Conservation (phyloP, 2,113 vertebrate genomes). For the cattle (Bos taurus) region DNA sequence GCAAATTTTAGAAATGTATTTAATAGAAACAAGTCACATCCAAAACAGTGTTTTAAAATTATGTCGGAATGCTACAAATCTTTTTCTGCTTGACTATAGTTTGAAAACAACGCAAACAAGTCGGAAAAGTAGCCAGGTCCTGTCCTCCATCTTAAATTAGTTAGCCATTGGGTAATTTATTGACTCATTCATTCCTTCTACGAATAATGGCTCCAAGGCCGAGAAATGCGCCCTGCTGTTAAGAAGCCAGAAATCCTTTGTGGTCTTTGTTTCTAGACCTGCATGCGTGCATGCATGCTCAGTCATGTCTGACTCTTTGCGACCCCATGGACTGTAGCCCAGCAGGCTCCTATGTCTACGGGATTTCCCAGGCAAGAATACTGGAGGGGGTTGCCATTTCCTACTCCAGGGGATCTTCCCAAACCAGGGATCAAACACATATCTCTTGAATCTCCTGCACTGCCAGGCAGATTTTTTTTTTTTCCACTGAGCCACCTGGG, state of each 20-base stretch:
- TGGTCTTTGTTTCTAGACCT: not conserved
- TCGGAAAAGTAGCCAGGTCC: not conserved
- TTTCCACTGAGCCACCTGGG: not conserved
- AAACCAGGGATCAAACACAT: not conserved
- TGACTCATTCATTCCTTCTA: not conserved
- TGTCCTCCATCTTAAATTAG: not conserved
- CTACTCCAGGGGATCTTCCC: not conserved
- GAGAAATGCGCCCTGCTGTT: not conserved
- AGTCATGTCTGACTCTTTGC: not conserved
- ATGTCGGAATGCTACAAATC: not conserved
- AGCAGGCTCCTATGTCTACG: not conserved
- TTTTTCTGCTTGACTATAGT: not conserved
- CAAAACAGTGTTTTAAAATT: not conserved
- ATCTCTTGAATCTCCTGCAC: not conserved
- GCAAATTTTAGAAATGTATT: not conserved
- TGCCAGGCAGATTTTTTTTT: not conserved
- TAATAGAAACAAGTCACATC: not conserved
- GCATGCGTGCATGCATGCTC: rapidly evolving
- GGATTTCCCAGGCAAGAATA: not conserved
- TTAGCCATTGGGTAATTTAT: not conserved
- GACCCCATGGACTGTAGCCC: not conserved
- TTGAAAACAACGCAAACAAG: not conserved
- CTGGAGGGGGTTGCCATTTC: not conserved
- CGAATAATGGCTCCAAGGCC: not conserved
- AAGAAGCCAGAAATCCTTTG: not conserved